Evolutionary conservation across 1,140 invertebrate species (phyloP), one percentile per base, ranked within the genome.

Genomic region (Aphelinus atriplicis): DNA sequence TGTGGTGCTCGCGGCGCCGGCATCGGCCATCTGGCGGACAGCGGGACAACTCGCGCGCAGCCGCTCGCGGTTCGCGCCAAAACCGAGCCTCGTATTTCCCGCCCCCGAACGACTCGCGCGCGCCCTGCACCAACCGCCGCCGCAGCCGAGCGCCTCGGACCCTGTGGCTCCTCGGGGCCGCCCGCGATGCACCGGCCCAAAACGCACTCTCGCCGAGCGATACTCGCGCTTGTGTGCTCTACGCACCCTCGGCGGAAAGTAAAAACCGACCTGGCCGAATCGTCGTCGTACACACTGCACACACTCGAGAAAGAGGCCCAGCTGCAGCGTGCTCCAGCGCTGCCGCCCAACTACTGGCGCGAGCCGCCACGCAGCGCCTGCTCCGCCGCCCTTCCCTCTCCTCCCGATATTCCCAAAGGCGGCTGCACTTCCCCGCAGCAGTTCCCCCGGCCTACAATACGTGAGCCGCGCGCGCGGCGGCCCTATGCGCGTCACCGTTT

Each of bases 21-120:
- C 80, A 79, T 76, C 78, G 81, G 84, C 85, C 85, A 86, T 86
- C 85, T 87, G 84, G 80, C 82, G 84, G 84, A 26, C 26, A 26
- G 26, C 26, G 26, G 26, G 26, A 26, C 26, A 26, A 26, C 26
- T 26, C 26, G 26, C 26, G 26, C 26, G 26, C 26, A 26, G 26
- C 26, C 26, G 26, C 26, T 81, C 73, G 67, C 69, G 72, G 48
- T 9, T 67, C 69, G 81, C 84, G 83, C 84, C 83, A 85, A 85
- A 85, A 85, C 57, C 81, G 42, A 42, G 7, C 63, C 62, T 64
- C 68, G 78, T 79, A 63, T 53, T 70, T 71, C 63, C 47, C 63
- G 76, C 69, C 73, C 64, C 71, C 26, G 26, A 26, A 26, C 26
- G 26, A 26, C 26, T 55, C 60, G 62, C 46, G 51, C 53, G 26